Base-by-base conservation (phyloP, 1,140 invertebrate species). In the Euwallacea similis region DNA sequence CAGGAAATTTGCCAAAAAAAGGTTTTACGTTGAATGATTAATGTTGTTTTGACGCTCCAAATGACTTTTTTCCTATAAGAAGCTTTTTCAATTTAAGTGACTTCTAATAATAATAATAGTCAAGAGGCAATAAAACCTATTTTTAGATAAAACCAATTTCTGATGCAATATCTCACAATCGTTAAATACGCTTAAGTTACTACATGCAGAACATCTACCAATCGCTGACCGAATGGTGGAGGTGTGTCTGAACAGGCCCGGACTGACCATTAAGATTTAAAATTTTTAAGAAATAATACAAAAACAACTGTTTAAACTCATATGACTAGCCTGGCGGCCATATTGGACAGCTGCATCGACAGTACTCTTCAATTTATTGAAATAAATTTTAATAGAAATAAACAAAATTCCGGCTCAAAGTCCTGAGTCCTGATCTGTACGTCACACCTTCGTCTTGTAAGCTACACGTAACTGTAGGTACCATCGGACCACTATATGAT, bases 231-330 rank as follows among this genome's bases (percentile, higher is more conserved):
- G 55, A 60, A 47, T 21, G 42, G n/a, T 21, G 67, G 67, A 69
- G 67, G 67, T 69, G 67, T 69, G 67, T 69, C 67, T 15, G 13
- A 7, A 0, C 67, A 69, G 67, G 59, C 11, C 67, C 67, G 67
- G 44, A 53, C 7, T 62, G 15, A 41, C 42, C 2, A 33, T 67
- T 43, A 16, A 4, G 6, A 43, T 43, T 56, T 44, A 33, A 33
- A 33, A 2, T 42, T 54, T 10, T 54, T 55, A 6, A 33, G 11
- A 7, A 13, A 58, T 13, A 44, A 2, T 58, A 43, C n/a, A 21
- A 16, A 53, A 21, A 21, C 16, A 33, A 33, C 8, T 50, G 15
- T n/a, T 15, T 21, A 6, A 47, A 64, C 6, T 13, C 10, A 64
- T 10, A 10, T 64, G 21, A 15, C 8, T 7, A 13, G 47, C 42